Percentiles rank a stretch among this genome's conserved stretches.
phyloP scores from a whole-genome alignment of 2,888 invertebrate genomes.

The Epirrhoe alternata region DNA sequence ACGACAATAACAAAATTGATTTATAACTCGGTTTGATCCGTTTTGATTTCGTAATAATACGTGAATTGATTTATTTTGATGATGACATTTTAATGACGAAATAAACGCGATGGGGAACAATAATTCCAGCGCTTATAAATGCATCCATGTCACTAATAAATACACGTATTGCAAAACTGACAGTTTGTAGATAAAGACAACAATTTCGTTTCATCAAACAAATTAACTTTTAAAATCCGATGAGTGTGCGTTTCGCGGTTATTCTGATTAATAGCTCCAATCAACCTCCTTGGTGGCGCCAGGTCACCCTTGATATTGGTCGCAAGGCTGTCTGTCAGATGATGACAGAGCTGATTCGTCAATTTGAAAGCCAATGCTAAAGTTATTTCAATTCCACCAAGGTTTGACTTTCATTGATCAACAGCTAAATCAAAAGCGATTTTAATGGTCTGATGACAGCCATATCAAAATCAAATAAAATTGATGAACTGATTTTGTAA shows the following conservation, averaged over 20 bases:
- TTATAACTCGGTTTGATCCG: slow-evolving; percentile 30
- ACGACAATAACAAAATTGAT: slow-evolving; percentile 41
- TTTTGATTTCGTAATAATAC: slow-evolving; percentile 35
- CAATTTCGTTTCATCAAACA: slow-evolving; percentile 40
- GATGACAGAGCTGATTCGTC: slow-evolving; percentile 35
- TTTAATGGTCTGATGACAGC: neutral
- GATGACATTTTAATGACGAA: slow-evolving; percentile 33
- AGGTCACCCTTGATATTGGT: slow-evolving; percentile 38
- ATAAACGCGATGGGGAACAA: slow-evolving; percentile 27
- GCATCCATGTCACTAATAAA: slow-evolving; percentile 28
- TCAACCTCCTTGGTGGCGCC: slow-evolving; percentile 44
- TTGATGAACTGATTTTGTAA: too few relatives aligned
- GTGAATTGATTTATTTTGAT: slow-evolving; percentile 33
- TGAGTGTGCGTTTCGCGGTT: slow-evolving; percentile 35
- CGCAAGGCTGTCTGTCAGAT: slow-evolving; percentile 42
- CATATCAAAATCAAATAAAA: neutral
- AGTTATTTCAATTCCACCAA: slow-evolving; percentile 1
- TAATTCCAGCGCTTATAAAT: slow-evolving; percentile 18
- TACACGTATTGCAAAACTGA: slow-evolving; percentile 28
- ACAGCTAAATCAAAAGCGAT: neutral
- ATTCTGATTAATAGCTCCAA: slow-evolving; percentile 43
- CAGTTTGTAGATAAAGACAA: slow-evolving; percentile 34
- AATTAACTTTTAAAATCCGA: slow-evolving; percentile 39
- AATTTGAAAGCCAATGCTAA: slow-evolving; percentile 23
- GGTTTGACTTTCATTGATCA: neutral